These are phyloP conservation scores for Erebia palarica DNA, from an alignment of 2,888 invertebrate species.

Conservation along the genomic window DNA sequence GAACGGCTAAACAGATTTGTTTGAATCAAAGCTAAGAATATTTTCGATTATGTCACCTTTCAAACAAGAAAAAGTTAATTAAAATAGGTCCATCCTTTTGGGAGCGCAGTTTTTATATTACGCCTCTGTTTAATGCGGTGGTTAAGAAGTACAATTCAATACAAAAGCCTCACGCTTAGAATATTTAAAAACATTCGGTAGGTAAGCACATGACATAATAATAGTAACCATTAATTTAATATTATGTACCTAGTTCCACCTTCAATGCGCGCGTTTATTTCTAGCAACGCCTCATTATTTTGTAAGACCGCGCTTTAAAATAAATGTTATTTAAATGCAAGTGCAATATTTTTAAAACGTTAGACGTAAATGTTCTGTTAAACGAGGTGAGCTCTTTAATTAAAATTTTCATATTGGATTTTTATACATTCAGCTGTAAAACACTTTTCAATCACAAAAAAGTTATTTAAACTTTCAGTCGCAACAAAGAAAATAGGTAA, in stretches of 20 bases:
- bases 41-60: too few relatives aligned
- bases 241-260: background rate
- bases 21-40: too few relatives aligned
- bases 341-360: conserved; percentile 20
- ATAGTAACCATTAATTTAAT: background rate
- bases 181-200: too few relatives aligned
- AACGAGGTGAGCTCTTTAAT: conserved; percentile 20
- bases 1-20: too few relatives aligned
- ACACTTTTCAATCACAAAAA: background rate
- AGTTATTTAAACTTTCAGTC: background rate
- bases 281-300: conserved; percentile 12
- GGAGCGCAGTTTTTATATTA: too few relatives aligned
- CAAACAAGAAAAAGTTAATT: too few relatives aligned
- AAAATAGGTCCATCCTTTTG: too few relatives aligned
- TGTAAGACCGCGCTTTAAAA: conserved; percentile 8
- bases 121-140: too few relatives aligned
- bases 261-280: conserved; percentile 6
- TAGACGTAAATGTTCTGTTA: conserved; percentile 20
- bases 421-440: background rate
- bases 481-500: background rate
- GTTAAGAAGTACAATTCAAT: too few relatives aligned
- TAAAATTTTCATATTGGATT: conserved; percentile 15
- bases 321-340: conserved; percentile 22
- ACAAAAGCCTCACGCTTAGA: background rate
- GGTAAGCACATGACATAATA: background rate